Evolutionary conservation across 2,888 invertebrate species (phyloP), one percentile per base, ranked within the genome.

Genomic region (Odontothrips loti): DNA sequence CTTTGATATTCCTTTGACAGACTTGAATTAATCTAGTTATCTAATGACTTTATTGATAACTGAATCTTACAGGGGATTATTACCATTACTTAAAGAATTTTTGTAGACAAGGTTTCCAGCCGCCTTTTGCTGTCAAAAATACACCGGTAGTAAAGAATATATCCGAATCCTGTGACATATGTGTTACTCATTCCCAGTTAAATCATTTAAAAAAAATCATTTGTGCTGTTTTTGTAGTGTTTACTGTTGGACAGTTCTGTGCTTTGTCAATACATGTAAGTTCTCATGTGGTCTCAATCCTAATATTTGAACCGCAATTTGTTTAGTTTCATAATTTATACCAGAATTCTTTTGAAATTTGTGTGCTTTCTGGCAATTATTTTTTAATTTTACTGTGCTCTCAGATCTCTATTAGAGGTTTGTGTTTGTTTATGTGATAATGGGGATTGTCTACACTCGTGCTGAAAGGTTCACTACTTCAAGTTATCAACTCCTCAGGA

Each of bases 341-440:
- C 23, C 23, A 23, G 23, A 27, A 27, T 27, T 27, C 23, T 27
- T 68, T 75, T 75, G 27, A 75, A 75, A 75, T 15, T 15, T 58
- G 15, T 58, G 12, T 58, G 58, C 58, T 58, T 20, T 58, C 68
- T 12, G 23, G 27, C 68, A 27, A 27, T 12, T 75, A 27, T 75
- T 58, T n/a, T 27, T 75, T 75, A 75, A 27, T 75, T 75, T 10
- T 75, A 9, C 11, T 27, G 11, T 23, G 23, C 27, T 27, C 27
- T 75, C 23, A 75, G 68, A 75, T 27, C 68, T 75, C 68, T 23
- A 4, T 12, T 27, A 12, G 68, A 75, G 68, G 68, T 75, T 23
- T 75, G 68, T 75, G 68, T 75, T 75, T 75, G 68, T 75, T 27
- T 75, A 75, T 75, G 68, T 75, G 68, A 75, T 75, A 75, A 75